A percentile compares a stretch with the other conserved stretches of the same genome.
phyloP scores from a whole-genome alignment of 2,113 vertebrate species.

The Xenopus tropicalis region DNA sequence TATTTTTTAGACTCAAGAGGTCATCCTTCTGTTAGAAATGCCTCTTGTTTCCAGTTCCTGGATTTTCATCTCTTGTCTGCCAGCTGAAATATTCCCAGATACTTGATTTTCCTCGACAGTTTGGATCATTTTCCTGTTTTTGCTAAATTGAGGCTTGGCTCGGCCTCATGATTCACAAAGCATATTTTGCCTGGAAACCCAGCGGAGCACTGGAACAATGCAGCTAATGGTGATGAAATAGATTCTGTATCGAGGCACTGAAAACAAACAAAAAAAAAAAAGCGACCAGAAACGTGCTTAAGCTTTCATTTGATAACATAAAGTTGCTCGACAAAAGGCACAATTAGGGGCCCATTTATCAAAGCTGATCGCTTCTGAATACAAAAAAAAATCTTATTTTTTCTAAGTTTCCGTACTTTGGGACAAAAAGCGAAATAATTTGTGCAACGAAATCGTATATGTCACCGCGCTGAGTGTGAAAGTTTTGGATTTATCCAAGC shows the following conservation, averaged over 20 bases:
- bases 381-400: too few species aligned
- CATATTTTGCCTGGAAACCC: constrained; percentile 40
- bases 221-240: constrained; percentile 20
- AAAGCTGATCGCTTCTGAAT: too few species aligned
- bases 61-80: constrained; percentile 9
- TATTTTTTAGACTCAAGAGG: constrained; percentile 33
- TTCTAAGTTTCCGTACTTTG: too few species aligned
- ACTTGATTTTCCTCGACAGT: constrained; percentile 44
- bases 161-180: constrained; percentile 34
- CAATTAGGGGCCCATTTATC: too few species aligned
- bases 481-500: too few species aligned
- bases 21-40: constrained; percentile 21
- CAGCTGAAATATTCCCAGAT: constrained; percentile 40
- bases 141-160: constrained; percentile 39
- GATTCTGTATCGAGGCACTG: constrained; percentile 6
- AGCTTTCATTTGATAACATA: neutral
- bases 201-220: constrained; percentile 23
- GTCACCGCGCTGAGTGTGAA: too few species aligned
- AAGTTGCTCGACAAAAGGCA: neutral
- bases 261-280: too few species aligned
- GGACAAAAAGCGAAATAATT: too few species aligned
- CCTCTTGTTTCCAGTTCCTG: too few species aligned
- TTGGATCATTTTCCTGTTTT: constrained; percentile 41
- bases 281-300: too few species aligned
- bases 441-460: too few species aligned